Evolutionary conservation across 2,113 vertebrate species (phyloP), one percentile per base, ranked within the genome.

Genomic region (Salvelinus fontinalis): DNA sequence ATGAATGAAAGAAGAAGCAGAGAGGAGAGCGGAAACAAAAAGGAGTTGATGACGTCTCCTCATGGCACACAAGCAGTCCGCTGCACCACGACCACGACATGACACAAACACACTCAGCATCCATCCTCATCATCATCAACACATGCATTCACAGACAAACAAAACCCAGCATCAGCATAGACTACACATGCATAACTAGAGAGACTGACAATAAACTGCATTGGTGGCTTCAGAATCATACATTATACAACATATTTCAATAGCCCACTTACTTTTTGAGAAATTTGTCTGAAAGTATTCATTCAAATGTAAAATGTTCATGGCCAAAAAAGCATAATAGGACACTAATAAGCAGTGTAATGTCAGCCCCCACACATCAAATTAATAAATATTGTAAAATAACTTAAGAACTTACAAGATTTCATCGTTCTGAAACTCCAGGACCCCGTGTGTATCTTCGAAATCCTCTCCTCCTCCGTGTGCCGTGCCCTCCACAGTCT

Each of bases 361-460:
- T 67, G 26, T 67, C 26, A 31, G 27, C 27, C 20, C 20, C 20
- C 16, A 48, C 67, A 44, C 12, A n/a, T 64, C 5, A 3, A 11
- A 69, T 69, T 2, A 4, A 44, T 34, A 9, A 69, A 34, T 20
- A 20, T 20, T 5, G 18, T n/a, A n/a, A 48, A 31, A 44, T 26
- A 72, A 31, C 71, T 76, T 6, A 44, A 3, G 34, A 74, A 99
- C 98, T 99, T 95, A 99, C 98, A 98, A 96, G 89, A 99, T 99
- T 87, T 99, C 98, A 6, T 99, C 98, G 0, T 99, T 99, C 93
- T 99, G 97, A 92, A 99, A 99, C 82, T 99, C 97, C 66, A 99
- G 93, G 83, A 97, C 86, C 67, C 98, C 98, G 0, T 96, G 97
- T 7, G 86, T 92, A 86, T 99, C 98, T 86, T 99, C 98, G 1